Percentiles rank a stretch among this genome's conserved stretches.
Conservation (phyloP, 2,113 vertebrate genomes). For the Xyliphius kryptos region DNA sequence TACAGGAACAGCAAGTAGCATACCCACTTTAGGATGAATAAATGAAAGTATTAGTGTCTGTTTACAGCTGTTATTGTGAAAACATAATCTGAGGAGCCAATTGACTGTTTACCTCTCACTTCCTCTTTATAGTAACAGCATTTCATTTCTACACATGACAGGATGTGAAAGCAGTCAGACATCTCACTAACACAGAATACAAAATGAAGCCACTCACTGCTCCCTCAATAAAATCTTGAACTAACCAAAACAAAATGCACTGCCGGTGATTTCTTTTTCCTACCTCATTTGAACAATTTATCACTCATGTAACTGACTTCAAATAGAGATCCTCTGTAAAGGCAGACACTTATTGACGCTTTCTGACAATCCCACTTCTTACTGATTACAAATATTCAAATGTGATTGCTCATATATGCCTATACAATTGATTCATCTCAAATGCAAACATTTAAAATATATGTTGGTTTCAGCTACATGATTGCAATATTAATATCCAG, state of each 20-base stretch:
- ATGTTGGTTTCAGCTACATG: no score
- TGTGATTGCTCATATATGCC: no score
- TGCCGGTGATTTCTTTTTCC: background rate
- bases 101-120: conserved; percentile 12
- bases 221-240: conserved; percentile 2
- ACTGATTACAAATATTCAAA: no score
- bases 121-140: background rate
- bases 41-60: background rate
- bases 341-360: no score
- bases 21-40: background rate
- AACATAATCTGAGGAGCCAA: background rate
- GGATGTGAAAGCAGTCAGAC: conserved; percentile 2
- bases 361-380: no score
- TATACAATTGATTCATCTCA: no score
- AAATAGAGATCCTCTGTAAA: background rate
- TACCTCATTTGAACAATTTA: background rate
- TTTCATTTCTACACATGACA: conserved; percentile 5
- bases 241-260: background rate
- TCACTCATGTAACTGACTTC: no score
- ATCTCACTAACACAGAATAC: no score
- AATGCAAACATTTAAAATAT: no score
- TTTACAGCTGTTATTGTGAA: background rate
- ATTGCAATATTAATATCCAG: no score
- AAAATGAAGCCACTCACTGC: background rate
- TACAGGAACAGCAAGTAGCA: background rate